A percentile compares a stretch with the other conserved stretches of the same genome.
phyloP scores from a whole-genome alignment of 2,797 vertebrate genomes.

The Leucoraja ocellata region DNA sequence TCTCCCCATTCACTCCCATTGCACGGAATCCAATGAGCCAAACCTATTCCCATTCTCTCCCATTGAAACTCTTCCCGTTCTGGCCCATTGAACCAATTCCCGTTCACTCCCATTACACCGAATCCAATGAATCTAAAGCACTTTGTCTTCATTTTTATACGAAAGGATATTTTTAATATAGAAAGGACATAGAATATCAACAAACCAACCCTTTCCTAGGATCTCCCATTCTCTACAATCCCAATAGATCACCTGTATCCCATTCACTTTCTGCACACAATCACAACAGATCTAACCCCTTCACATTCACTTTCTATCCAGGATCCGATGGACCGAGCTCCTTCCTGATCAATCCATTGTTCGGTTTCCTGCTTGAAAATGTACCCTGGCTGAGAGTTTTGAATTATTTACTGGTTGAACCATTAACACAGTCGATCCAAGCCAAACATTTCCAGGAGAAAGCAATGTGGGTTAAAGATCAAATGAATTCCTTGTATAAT shows the following conservation, averaged over 20 bases:
- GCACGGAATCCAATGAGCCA: not conserved
- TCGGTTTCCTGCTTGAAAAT: not conserved
- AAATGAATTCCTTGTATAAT: not conserved
- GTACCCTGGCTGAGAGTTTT: not conserved
- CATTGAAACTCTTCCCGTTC: not conserved
- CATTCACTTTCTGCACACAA: not conserved
- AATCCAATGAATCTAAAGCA: not conserved
- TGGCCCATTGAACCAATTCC: not conserved
- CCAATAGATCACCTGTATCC: not conserved
- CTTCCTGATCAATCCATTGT: not conserved
- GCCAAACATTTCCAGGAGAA: not conserved
- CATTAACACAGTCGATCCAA: conserved; percentile 6
- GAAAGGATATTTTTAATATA: too few species aligned
- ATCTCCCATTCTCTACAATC: not conserved
- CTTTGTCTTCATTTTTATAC: not conserved
- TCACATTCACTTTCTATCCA: not conserved
- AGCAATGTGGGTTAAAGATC: conserved; percentile 4
- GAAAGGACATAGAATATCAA: not conserved
- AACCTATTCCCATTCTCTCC: not conserved
- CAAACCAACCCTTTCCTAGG: not conserved
- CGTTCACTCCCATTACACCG: not conserved
- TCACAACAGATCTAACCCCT: not conserved
- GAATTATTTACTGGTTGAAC: conserved; percentile 11
- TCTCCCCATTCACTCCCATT: not conserved
- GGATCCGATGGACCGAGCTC: too few species aligned